Base-by-base conservation (phyloP, 2,113 vertebrate species). In the Colistium nudipinnis region DNA sequence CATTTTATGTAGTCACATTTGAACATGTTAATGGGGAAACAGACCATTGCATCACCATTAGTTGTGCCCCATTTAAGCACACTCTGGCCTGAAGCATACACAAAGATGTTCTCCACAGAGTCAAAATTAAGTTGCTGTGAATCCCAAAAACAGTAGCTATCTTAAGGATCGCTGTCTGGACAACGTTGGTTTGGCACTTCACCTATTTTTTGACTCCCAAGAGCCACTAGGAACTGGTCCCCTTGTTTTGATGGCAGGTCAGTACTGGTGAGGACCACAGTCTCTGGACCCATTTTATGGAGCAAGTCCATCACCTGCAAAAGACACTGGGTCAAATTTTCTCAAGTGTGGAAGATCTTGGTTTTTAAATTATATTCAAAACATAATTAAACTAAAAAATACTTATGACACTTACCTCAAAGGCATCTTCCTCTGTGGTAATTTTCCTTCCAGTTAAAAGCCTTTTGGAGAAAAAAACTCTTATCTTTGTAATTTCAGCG, bases 191-290 rank as follows among this genome's bases (percentile, higher is more conserved):
- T 16, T 25, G 20, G 10, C 14, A 17, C 38, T 70, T 67, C 74
- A 98, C 97, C 90, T 49, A 73, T 95, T 69, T 90, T 95, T 84
- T 98, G 95, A 89, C 97, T 99, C 43, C 96, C 98, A 69, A 99
- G 87, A 0, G 93, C 95, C 20, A 96, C 94, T 76, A 99, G 87
- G 86, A 95, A 97, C 65, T 96, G 87, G 0, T 92, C 93, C 74
- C 96, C 97, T 36, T 59, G 70, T 13, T 91, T 74, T 0, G 95
- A 94, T 3, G 93, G 95, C 3, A 99, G 93, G 66, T 98, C 93
- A 4, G 97, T 97, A 83, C 97, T 99, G 48, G 98, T 99, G 88
- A 99, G 96, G 75, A 99, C 96, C 71, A 99, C 97, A 0, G 95
- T 98, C 57, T 95, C 92, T n/a, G 97, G 98, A 73, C 98, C 98